phyloP scores from a whole-genome alignment of 64 coral and sea anemone genomes.

The Porites lutea region DNA sequence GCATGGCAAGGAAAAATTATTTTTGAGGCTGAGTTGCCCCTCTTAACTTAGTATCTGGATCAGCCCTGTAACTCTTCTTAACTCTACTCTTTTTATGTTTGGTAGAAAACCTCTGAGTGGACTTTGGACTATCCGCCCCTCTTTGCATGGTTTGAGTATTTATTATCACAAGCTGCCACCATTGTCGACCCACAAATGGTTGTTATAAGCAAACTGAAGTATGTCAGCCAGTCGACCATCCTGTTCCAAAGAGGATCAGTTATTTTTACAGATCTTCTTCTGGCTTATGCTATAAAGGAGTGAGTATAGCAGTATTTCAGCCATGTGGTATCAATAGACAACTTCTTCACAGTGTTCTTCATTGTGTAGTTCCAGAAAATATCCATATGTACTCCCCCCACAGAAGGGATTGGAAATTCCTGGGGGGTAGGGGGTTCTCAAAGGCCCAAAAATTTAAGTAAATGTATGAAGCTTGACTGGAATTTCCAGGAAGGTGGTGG shows the following conservation, averaged over 20 bases:
- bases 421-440: too few relatives aligned
- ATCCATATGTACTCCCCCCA: too few relatives aligned
- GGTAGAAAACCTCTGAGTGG: constrained; percentile 91
- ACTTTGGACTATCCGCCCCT: constrained; percentile 97
- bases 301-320: constrained; percentile 48
- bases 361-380: too few relatives aligned
- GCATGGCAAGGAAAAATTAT: too few relatives aligned
- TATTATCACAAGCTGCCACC: constrained; percentile 84
- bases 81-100: not conserved
- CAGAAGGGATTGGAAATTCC: too few relatives aligned
- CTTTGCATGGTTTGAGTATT: constrained; percentile 99
- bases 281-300: constrained; percentile 88
- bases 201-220: constrained; percentile 71
- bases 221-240: constrained; percentile 79
- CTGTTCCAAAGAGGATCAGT: constrained; percentile 95
- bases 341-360: too few relatives aligned
- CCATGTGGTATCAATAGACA: not conserved
- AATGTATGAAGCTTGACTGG: too few relatives aligned
- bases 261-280: constrained; percentile 80
- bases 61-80: too few relatives aligned
- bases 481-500: too few relatives aligned
- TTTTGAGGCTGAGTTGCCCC: too few relatives aligned
- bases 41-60: too few relatives aligned
- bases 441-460: too few relatives aligned
- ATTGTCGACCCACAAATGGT: constrained; percentile 89